Conservation (phyloP, 92 coral and sea anemone species). For the Epizoanthus stellaris region DNA sequence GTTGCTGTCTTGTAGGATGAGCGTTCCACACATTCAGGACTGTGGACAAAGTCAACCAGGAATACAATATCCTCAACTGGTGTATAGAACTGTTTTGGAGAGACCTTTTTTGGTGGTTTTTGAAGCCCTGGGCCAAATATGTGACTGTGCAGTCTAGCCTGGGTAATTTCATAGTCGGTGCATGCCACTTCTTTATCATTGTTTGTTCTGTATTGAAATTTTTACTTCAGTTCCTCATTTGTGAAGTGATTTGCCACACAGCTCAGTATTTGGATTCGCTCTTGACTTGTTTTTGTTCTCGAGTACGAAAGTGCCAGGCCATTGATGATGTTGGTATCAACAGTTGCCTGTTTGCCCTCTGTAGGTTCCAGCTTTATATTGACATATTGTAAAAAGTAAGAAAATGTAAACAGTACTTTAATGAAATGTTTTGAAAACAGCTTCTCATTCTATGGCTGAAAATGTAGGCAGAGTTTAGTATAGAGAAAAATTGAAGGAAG, state of each 20-base stretch:
- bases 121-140: constrained; percentile 49
- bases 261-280: constrained; percentile 38
- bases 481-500: no score
- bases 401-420: no score
- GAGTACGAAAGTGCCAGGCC: constrained; percentile 8
- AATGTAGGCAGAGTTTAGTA: no score
- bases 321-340: not conserved
- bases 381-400: no score
- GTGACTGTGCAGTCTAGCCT: constrained; percentile 46
- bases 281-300: constrained; percentile 3
- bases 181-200: constrained; percentile 30
- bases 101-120: constrained; percentile 27
- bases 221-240: constrained; percentile 48
- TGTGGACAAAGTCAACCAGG: constrained; percentile 49
- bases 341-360: not conserved
- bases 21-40: constrained; percentile 45
- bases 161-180: constrained; percentile 50
- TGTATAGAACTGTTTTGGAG: constrained; percentile 15
- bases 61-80: constrained; percentile 38
- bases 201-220: constrained; percentile 3
- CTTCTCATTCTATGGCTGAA: no score
- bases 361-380: no score
- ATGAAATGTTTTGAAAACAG: no score
- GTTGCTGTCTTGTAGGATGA: constrained; percentile 42
- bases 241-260: constrained; percentile 40